phyloP scores from a whole-genome alignment of 2,888 invertebrate species.

The Luffia ferchaultella region DNA sequence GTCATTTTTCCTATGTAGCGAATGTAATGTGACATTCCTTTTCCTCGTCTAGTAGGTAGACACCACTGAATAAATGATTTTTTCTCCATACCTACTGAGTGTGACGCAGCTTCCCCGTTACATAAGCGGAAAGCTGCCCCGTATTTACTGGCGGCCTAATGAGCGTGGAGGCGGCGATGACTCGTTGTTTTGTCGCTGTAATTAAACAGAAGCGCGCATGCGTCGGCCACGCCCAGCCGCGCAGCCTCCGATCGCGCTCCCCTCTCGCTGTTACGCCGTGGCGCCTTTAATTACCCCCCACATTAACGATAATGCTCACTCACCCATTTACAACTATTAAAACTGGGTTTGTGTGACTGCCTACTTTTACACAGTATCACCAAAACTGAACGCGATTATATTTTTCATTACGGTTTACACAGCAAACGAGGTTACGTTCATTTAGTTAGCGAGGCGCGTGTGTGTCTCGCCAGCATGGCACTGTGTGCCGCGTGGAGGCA shows the following conservation, averaged over 20 bases:
- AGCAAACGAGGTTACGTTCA: not conserved
- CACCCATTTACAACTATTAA: conserved; percentile 26
- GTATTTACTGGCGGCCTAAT: conserved; percentile 28
- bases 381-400: not conserved
- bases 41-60: no score
- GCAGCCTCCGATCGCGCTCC: conserved; percentile 42
- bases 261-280: conserved; percentile 20
- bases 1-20: conserved; percentile 5
- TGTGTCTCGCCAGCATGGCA: not conserved
- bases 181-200: conserved; percentile 40
- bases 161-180: conserved; percentile 54
- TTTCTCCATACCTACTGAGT: conserved; percentile 16
- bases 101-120: not conserved
- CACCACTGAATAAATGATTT: not conserved
- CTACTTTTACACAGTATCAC: not conserved
- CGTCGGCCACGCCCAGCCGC: conserved; percentile 56
- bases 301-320: conserved; percentile 53
- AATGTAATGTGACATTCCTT: conserved; percentile 29
- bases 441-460: not conserved
- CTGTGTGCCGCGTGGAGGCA: conserved; percentile 25
- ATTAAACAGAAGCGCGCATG: conserved; percentile 54
- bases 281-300: conserved; percentile 54
- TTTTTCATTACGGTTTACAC: not conserved
- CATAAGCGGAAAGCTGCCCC: not conserved
- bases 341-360: conserved; percentile 13